phyloP scores from a whole-genome alignment of 64 coral and sea anemone genomes.

The Actinia equina region DNA sequence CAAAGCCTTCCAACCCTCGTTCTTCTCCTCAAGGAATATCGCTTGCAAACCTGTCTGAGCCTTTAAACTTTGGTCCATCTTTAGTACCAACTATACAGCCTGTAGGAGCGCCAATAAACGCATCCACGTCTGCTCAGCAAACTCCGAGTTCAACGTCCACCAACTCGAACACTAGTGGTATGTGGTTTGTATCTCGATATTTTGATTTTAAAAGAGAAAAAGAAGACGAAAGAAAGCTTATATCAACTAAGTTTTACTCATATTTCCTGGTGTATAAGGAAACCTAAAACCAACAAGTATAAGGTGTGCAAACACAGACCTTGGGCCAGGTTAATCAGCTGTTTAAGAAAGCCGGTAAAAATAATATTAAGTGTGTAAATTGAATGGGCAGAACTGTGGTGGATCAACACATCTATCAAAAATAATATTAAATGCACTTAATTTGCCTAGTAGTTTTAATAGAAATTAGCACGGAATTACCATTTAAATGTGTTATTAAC shows the following conservation, averaged over 20 bases:
- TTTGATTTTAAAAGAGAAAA: too few species aligned
- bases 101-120: neutral
- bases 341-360: neutral
- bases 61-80: constrained; percentile 59
- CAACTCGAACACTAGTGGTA: neutral
- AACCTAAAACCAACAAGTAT: too few species aligned
- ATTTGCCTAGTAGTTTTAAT: too few species aligned
- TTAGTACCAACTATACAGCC: constrained; percentile 41
- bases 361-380: too few species aligned
- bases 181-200: neutral
- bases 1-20: constrained; percentile 24
- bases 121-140: constrained; percentile 4
- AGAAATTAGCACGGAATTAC: too few species aligned
- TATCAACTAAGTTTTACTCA: too few species aligned
- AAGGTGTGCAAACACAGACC: neutral
- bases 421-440: too few species aligned
- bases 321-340: neutral
- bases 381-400: too few species aligned
- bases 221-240: too few species aligned
- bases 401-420: too few species aligned
- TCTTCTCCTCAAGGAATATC: constrained; percentile 47
- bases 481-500: too few species aligned
- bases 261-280: too few species aligned
- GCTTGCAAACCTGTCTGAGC: constrained; percentile 29
- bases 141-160: neutral